Percentiles rank a stretch among this genome's conserved stretches.
These are phyloP conservation scores for Psilopogon haemacephalus DNA, from an alignment of 2,113 vertebrate species.

Conservation along the genomic window DNA sequence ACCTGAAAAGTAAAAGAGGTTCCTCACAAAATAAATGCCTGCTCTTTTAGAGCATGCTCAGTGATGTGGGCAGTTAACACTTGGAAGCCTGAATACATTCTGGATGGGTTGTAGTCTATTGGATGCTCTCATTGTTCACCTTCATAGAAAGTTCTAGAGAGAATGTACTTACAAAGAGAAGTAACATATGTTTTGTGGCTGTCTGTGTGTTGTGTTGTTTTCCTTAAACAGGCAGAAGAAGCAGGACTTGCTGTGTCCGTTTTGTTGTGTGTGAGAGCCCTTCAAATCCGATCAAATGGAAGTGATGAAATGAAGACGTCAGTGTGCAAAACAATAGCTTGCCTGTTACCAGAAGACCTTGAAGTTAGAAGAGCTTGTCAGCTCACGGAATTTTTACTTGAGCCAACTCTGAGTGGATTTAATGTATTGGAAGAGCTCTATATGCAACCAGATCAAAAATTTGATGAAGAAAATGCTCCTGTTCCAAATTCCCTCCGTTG, in stretches of 20 bases:
- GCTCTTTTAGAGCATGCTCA: not conserved
- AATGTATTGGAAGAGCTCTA: constrained; percentile 88
- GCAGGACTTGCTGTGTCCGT: constrained; percentile 87
- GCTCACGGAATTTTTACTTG: constrained; percentile 93
- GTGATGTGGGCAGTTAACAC: not conserved
- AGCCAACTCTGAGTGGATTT: constrained; percentile 85
- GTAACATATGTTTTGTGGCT: not conserved
- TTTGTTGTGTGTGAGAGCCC: constrained; percentile 92
- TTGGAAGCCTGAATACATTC: not conserved
- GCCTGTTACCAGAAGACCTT: constrained; percentile 91
- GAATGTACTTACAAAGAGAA: not conserved
- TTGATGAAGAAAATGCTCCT: constrained; percentile 87
- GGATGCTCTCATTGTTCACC: not conserved
- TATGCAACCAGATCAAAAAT: constrained; percentile 92
- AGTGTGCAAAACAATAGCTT: constrained; percentile 91
- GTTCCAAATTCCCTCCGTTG: constrained; percentile 97
- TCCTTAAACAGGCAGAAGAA: constrained; percentile 79
- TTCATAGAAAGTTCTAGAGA: not conserved
- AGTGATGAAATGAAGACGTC: constrained; percentile 88
- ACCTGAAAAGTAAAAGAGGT: not conserved
- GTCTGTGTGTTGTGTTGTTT: not conserved
- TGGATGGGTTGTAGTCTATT: not conserved
- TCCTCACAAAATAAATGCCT: not conserved
- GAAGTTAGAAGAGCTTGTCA: constrained; percentile 94
- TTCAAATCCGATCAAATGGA: constrained; percentile 89